Evolutionary conservation across 1,140 invertebrate species (phyloP), one percentile per base, ranked within the genome.

Genomic region (Cherax destructor): DNA sequence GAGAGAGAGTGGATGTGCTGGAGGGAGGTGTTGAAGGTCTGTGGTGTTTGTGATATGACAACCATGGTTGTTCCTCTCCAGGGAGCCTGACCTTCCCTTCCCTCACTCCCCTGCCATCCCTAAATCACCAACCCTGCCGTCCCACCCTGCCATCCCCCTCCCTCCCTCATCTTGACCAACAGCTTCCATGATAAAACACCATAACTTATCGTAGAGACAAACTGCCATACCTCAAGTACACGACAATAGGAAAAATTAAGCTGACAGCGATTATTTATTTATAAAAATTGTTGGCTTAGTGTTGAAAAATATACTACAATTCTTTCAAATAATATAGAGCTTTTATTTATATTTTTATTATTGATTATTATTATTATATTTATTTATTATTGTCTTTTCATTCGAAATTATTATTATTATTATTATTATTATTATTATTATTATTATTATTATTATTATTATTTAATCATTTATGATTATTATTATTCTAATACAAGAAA

Each of bases 31-130:
- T 52, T 86, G 83, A 86, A 72, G 59, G 83, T 30, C 52, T 69
- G 83, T 41, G 69, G 69, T 86, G 83, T 76, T 86, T 85, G 47
- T n/a, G 83, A 86, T 24, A 72, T 86, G 83, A 72, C 83, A 30
- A 49, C 11, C n/a, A 7, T 69, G n/a, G 13, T 74, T 86, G 83
- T 86, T 72, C 52, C 5, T 24, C 83, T 86, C 74, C 69, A 76
- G 72, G 83, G 83, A 72, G 83, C 9, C n/a, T 16, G 52, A 21
- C 47, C 13, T 16, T n/a, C 61, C 30, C 80, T 11, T 30, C 65
- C 41, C 16, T 74, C 79, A 11, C 47, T 50, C 10, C n/a, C 18
- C 10, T 52, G n/a, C 59, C 81, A 52, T 65, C 65, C 21, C 41
- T 80, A 56, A 56, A 1, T 41, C 30, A 41, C 30, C 30, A 41